Base-by-base conservation (phyloP, 2,113 vertebrate species). In the Podarcis muralis region DNA sequence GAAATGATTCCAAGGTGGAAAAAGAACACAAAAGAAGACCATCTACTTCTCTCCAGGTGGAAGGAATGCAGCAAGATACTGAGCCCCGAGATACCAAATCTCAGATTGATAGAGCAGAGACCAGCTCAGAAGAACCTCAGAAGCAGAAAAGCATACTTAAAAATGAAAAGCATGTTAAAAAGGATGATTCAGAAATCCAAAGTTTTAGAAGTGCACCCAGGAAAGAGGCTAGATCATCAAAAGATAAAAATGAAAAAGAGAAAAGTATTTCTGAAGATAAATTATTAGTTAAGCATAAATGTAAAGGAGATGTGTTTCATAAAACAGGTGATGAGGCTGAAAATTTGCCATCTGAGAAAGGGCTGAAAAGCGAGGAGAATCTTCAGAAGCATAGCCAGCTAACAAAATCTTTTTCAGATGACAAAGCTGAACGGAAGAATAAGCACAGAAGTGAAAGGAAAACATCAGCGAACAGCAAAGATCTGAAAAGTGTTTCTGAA, bases 361-460 rank as follows among this genome's bases (percentile, higher is more conserved):
- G 82, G 32, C 84, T 87, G 72, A 97, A 96, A 92, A 92, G 81
- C 40, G 97, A 97, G 0, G 97, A 98, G 77, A 93, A 57, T 78
- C 86, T 84, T 87, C 97, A 97, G 85, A 98, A 97, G 79, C 97
- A 97, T 7, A 93, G 91, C 80, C 95, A 97, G 37, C 96, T 89
- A 22, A 15, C 90, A 25, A 98, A 97, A 89, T 85, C 89, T 65
- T 93, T 95, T 0, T 95, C 94, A 62, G 99, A 99, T 81, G 98
- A 99, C 32, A 98, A 97, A 96, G 85, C 92, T 15, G 98, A 99
- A 92, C 97, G 97, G 86, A 99, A 98, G 93, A 95, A 91, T n/a
- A 99, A 98, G 91, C 96, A 97, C 43, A 97, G 97, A 95, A 97
- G 90, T 78, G 99, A 99, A 81, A 97, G 97, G 94, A 99, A 98